Conservation (phyloP, 2,888 invertebrate species). For the Noctua pronuba region DNA sequence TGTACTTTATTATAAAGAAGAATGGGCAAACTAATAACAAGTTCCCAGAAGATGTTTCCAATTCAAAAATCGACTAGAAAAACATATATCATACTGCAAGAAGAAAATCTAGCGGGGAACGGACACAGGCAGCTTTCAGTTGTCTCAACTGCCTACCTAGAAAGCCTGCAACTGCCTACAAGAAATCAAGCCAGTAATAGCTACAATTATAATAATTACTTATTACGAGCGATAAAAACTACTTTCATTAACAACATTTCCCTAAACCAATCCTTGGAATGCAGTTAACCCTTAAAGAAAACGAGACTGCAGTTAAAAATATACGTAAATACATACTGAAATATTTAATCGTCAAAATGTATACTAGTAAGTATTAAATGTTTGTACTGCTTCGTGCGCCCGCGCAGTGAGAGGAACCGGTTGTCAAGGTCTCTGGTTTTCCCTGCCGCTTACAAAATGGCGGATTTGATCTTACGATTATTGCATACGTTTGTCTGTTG, state of each 20-base stretch:
- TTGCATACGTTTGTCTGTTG: constrained; percentile 70
- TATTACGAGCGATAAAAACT: constrained; percentile 18
- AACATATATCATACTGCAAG: too few species aligned
- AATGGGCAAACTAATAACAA: not conserved
- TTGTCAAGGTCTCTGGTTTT: constrained; percentile 88
- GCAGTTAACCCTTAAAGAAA: constrained; percentile 39
- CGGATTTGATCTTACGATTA: constrained; percentile 70
- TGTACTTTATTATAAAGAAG: not conserved
- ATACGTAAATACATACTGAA: constrained; percentile 47
- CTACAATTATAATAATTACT: not conserved
- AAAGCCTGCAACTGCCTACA: too few species aligned
- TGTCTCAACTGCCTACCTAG: too few species aligned
- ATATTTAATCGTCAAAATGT: constrained; percentile 62
- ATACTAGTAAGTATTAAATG: constrained; percentile 58
- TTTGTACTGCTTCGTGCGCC: constrained; percentile 65
- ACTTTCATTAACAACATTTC: constrained; percentile 39
- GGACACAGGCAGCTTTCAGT: too few species aligned
- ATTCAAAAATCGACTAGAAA: too few species aligned
- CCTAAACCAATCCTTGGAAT: constrained; percentile 38
- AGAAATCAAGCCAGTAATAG: not conserved
- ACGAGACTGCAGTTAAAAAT: constrained; percentile 33
- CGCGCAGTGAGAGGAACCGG: constrained; percentile 82
- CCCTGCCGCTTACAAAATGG: constrained; percentile 80
- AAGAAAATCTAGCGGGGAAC: too few species aligned
- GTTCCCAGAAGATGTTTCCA: too few species aligned